Base-by-base conservation (phyloP, 2,113 vertebrate species). In the Glareola pratincola region DNA sequence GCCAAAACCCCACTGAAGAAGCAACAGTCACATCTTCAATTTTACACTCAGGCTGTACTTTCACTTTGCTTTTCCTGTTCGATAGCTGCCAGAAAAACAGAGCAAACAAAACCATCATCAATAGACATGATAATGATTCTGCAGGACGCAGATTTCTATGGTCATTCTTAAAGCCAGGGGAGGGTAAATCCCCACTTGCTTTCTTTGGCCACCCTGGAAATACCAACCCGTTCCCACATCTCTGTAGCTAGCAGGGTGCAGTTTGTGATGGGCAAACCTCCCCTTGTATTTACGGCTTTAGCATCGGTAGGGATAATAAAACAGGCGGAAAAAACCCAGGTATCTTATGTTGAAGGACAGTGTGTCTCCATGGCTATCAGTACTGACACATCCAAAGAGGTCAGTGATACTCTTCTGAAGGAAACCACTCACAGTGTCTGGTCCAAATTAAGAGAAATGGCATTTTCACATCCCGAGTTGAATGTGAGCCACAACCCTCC, bases 51-150 rank as follows among this genome's bases (percentile, higher is more conserved):
- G 88, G 97, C 92, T 74, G 96, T 90, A 34, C 92, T 97, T 96
- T 98, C 97, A 50, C 95, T 96, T 92, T 97, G 96, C 68, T 98
- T 98, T 97, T 98, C 97, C 90, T 98, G 97, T 96, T 98, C 97
- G 1, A 98, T 98, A 68, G 96, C 96, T 98, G 96, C 72, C 86
- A 95, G 84, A 81, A 43, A 94, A 95, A 94, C 21, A 91, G 47
- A 74, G 76, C 86, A 92, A 96, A 95, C 30, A 92, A 84, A 79
- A 69, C 0, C 19, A 72, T 29, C 14, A 57, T 85, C 73, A 92
- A 23, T 63, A 59, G 91, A 66, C 14, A 24, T 69, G 10, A 12
- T 6, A 53, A 19, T 51, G 37, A 24, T 53, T 64, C 39, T 77
- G 62, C 39, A 71, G 54, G 56, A 51, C 14, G n/a, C 29, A 26